These are phyloP conservation scores for Coreius guichenoti DNA, from an alignment of 2,797 vertebrate genomes.

Conservation along the genomic window DNA sequence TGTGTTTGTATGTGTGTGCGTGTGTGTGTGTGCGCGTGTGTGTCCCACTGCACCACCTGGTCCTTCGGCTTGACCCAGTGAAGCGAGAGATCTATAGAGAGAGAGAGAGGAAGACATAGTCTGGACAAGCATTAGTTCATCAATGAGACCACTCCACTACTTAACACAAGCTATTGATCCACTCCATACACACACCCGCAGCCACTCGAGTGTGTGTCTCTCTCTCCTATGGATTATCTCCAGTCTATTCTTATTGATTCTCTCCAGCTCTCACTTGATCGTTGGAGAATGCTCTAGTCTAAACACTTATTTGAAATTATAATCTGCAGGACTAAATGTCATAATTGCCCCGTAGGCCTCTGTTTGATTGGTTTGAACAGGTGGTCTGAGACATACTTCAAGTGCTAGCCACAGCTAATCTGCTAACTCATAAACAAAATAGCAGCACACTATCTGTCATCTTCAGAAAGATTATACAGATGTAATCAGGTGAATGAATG, in stretches of 20 bases:
- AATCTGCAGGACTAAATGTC: slow-evolving; percentile 85
- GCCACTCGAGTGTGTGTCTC: slow-evolving; percentile 80
- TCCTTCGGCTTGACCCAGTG: slow-evolving; percentile 77
- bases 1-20: slow-evolving; percentile 34
- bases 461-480: slow-evolving; percentile 3
- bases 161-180: slow-evolving; percentile 86
- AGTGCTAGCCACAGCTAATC: slow-evolving; percentile 58
- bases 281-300: slow-evolving; percentile 73
- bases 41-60: slow-evolving; percentile 75
- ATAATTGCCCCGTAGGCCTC: slow-evolving; percentile 82
- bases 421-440: slow-evolving; percentile 39
- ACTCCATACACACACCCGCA: slow-evolving; percentile 54
- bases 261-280: slow-evolving; percentile 68
- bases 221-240: slow-evolving; percentile 86
- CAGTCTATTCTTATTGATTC: slow-evolving; percentile 82
- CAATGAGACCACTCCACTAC: slow-evolving; percentile 82
- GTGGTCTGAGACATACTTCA: slow-evolving; percentile 77
- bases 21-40: background rate
- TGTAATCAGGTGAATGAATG: background rate
- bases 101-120: slow-evolving; percentile 49
- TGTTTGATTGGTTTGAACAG: slow-evolving; percentile 76
- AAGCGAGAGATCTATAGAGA: slow-evolving; percentile 63
- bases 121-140: slow-evolving; percentile 82
- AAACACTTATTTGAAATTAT: slow-evolving; percentile 88
- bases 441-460: slow-evolving; percentile 5